These are phyloP conservation scores for Heliconius eleuchia DNA, from an alignment of 1,140 invertebrate genomes.

Conservation along the genomic window DNA sequence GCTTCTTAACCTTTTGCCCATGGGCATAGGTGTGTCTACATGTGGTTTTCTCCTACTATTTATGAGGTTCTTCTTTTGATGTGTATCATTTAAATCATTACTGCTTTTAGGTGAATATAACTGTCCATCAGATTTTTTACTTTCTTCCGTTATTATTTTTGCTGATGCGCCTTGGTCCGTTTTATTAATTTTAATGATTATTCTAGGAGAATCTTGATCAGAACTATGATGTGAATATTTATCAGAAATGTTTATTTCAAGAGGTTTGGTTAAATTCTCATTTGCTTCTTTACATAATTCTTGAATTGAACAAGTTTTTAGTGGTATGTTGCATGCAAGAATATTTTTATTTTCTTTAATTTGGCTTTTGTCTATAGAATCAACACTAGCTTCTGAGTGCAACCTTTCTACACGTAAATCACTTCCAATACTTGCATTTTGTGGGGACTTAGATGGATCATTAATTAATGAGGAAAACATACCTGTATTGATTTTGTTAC, in stretches of 20 bases:
- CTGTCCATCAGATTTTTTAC: constrained; percentile 52
- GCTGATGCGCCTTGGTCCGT: constrained; percentile 77
- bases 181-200: constrained; percentile 81
- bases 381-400: constrained; percentile 23
- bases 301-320: constrained; percentile 47
- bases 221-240: constrained; percentile 67
- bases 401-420: constrained; percentile 36
- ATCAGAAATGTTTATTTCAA: constrained; percentile 76
- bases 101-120: constrained; percentile 50
- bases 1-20: constrained; percentile 71
- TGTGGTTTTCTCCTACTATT: constrained; percentile 61
- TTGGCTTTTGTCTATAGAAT: constrained; percentile 20
- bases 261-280: constrained; percentile 70
- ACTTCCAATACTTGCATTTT: constrained; percentile 32
- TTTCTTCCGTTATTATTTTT: constrained; percentile 77
- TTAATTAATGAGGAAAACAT: constrained; percentile 34
- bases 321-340: constrained; percentile 25
- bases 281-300: constrained; percentile 56
- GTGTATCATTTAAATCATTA: constrained; percentile 57
- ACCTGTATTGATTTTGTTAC: constrained; percentile 47
- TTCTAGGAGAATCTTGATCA: constrained; percentile 79
- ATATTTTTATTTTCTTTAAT: constrained; percentile 31
- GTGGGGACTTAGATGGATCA: constrained; percentile 32
- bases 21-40: constrained; percentile 44
- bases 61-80: constrained; percentile 53